Conservation (phyloP, 2,888 invertebrate genomes). For the Eupeodes latifasciatus region DNA sequence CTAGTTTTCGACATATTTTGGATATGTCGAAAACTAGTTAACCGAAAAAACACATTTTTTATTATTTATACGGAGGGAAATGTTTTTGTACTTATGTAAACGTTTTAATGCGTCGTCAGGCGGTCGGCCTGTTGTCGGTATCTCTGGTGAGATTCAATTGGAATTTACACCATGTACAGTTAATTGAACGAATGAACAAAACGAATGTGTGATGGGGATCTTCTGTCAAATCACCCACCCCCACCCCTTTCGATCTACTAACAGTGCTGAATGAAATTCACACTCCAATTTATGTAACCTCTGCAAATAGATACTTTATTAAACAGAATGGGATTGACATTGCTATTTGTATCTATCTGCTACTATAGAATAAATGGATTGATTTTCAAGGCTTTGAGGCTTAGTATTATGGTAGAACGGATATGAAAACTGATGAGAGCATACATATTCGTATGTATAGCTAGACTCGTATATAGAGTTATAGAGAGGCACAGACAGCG, state of each 20-base stretch:
- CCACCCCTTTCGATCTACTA: neutral
- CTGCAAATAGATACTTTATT: constrained; percentile 34
- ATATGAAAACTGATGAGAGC: constrained; percentile 14
- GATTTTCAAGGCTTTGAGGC: constrained; percentile 56
- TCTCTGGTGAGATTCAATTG: constrained; percentile 46
- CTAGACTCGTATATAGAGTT: no score
- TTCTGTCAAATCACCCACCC: neutral
- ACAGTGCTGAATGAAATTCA: constrained; percentile 12
- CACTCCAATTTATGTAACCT: constrained; percentile 52
- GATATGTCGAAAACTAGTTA: no score
- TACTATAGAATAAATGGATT: constrained; percentile 51
- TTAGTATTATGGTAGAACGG: constrained; percentile 15
- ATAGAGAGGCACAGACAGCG: neutral
- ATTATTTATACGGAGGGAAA: neutral
- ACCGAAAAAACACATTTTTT: constrained; percentile 10
- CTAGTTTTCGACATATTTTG: neutral
- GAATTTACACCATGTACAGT: constrained; percentile 52
- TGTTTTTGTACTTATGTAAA: neutral
- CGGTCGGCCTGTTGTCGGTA: neutral
- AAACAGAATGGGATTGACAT: constrained; percentile 51
- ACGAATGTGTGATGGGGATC: constrained; percentile 1
- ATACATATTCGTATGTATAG: no score
- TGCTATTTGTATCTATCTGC: constrained; percentile 58
- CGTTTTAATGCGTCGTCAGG: neutral
- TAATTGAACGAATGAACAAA: constrained; percentile 23